phyloP scores from a whole-genome alignment of 2,113 vertebrate species.

The Sula dactylatra region DNA sequence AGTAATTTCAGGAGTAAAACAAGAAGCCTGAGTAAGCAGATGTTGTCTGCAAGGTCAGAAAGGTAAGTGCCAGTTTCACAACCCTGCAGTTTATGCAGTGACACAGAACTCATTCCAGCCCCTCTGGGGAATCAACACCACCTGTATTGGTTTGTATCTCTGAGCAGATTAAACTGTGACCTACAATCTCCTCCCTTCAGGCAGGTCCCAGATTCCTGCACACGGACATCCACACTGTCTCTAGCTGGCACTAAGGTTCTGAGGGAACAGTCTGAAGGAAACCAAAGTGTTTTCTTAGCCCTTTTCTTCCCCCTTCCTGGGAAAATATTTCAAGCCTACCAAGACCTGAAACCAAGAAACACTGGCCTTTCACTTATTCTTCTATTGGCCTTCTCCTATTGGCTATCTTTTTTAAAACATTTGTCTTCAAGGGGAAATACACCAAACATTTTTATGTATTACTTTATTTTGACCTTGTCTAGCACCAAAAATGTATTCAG shows the following conservation, averaged over 20 bases:
- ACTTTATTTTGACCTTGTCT: neutral
- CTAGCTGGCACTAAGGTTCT: neutral
- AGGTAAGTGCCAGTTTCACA: neutral
- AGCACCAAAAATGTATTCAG: neutral
- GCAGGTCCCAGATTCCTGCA: neutral
- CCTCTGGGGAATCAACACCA: neutral
- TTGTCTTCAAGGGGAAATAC: neutral
- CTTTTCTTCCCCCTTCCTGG: neutral
- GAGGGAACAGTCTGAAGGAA: neutral
- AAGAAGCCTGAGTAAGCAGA: slow-evolving; percentile 15
- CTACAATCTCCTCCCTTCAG: neutral
- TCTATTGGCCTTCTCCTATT: too few species aligned
- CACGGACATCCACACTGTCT: neutral
- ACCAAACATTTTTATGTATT: neutral
- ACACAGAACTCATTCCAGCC: neutral
- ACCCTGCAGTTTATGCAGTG: neutral
- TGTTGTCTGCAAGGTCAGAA: neutral
- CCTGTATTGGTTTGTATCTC: neutral
- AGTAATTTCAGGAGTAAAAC: neutral
- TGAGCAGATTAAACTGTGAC: neutral
- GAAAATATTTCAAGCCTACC: neutral
- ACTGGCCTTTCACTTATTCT: neutral
- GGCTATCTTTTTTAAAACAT: neutral
- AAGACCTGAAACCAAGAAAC: neutral
- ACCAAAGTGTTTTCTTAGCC: neutral